Base-by-base conservation (phyloP, 64 coral and sea anemone species). In the Actinia equina region DNA sequence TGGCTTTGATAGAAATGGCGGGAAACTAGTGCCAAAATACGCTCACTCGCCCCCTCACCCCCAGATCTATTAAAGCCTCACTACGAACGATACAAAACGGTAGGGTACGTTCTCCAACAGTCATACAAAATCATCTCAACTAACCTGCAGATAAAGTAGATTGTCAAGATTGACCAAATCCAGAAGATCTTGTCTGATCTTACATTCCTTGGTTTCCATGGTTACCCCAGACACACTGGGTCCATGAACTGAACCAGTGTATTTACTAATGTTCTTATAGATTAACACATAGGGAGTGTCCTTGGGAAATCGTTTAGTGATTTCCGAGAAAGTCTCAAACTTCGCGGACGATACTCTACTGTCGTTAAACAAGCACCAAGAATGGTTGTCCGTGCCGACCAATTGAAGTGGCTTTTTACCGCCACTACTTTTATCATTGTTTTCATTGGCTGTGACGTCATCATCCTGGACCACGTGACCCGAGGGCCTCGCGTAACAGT, bases 211-310 rank as follows among this genome's bases (percentile, higher is more conserved):
- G 22, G 69, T 77, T 43, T 46, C 77, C n/a, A 45, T n/a, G 71
- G 44, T 8, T 16, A 30, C 15, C 19, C 51, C 52, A 58, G 60
- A 44, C 13, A 25, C 71, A 23, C 11, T 9, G 12, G 69, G 18
- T 14, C 12, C 69, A 17, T 70, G 83, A 87, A 44, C 23, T 16
- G 15, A 2, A 65, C 62, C 20, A n/a, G 5, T 23, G 62, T 65
- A 44, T 53, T 42, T 67, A 44, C 56, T 87, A 84, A 87, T 82
- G 27, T 82, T 84, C 52, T 89, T 96, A 70, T 96, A 96, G 59
- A 96, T 93, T 43, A 96, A 88, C 15, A 96, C 91, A 86, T 96
- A 96, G 3, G 94, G 94, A n/a, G 94, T 96, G 43, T 96, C 94
- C 85, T 93, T 96, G 0, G 94, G 94, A 46, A 96, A 96, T 12